These are phyloP conservation scores for Arrhamphus sclerolepis DNA, from an alignment of 2,797 vertebrate species.

Conservation along the genomic window DNA sequence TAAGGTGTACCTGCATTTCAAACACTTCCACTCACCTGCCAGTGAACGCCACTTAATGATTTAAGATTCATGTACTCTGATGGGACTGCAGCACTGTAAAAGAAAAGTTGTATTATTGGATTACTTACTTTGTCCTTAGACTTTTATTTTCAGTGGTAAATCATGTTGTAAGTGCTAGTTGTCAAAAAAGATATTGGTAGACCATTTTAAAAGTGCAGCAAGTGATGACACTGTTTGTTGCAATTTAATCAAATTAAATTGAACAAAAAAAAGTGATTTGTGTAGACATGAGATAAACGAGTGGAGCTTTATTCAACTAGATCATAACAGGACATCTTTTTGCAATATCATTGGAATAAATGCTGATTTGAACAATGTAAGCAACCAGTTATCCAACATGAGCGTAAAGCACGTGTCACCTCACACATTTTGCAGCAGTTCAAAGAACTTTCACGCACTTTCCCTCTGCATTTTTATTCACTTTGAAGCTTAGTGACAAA, in stretches of 20 bases:
- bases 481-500: constrained; percentile 9
- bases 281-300: constrained; percentile 6
- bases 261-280: constrained; percentile 16
- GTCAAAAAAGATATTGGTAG: constrained; percentile 42
- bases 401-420: not conserved
- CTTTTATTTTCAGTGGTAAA: constrained; percentile 59
- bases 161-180: constrained; percentile 55
- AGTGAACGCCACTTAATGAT: constrained; percentile 46
- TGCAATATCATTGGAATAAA: constrained; percentile 8
- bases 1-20: constrained; percentile 28
- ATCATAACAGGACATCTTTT: not conserved
- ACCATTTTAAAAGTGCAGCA: constrained; percentile 39
- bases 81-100: constrained; percentile 50
- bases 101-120: constrained; percentile 61
- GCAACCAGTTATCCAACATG: not conserved
- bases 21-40: constrained; percentile 39
- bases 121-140: constrained; percentile 59
- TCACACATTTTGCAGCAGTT: constrained; percentile 3
- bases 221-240: constrained; percentile 35
- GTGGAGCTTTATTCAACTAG: not conserved
- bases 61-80: constrained; percentile 54
- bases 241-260: constrained; percentile 42
- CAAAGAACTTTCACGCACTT: not conserved
- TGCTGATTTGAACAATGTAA: not conserved
- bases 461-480: not conserved